A percentile compares a stretch with the other conserved stretches of the same genome.
Evolutionary conservation across 2,888 invertebrate genomes (phyloP).

Genomic region (Volucella zonaria): DNA sequence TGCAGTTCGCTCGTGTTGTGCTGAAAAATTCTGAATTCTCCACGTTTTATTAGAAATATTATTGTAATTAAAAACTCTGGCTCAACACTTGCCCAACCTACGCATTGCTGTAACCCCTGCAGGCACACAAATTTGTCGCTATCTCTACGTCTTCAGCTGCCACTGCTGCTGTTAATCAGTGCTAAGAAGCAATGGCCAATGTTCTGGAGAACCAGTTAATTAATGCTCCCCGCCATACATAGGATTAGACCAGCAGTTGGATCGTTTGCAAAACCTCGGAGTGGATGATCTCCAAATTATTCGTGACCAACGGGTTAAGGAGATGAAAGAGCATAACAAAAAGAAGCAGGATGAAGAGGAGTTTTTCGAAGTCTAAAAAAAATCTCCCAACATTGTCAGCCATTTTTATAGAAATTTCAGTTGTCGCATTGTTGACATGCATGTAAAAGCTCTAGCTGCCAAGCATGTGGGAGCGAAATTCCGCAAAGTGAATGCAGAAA

Average conservation of each 20-base stretch:
- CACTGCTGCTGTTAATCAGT: not conserved
- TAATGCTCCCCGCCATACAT: constrained; percentile 85
- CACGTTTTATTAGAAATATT: constrained; percentile 40
- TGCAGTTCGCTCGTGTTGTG: constrained; percentile 38
- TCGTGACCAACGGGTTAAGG: constrained; percentile 90
- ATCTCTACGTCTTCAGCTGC: not conserved
- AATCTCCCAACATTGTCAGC: constrained; percentile 93
- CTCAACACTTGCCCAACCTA: constrained; percentile 71
- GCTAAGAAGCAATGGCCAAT: constrained; percentile 84
- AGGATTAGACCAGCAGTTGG: constrained; percentile 94
- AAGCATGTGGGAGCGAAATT: constrained; percentile 91
- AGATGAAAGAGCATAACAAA: constrained; percentile 91
- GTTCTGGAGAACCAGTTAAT: too few species aligned
- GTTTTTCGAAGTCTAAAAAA: constrained; percentile 95
- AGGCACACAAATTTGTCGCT: constrained; percentile 33
- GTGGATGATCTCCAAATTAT: constrained; percentile 92
- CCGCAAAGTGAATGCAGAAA: constrained; percentile 93
- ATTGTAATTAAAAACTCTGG: constrained; percentile 39
- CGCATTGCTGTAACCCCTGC: constrained; percentile 61
- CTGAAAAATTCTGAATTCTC: constrained; percentile 35
- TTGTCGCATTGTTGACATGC: constrained; percentile 96
- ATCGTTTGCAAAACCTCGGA: constrained; percentile 92
- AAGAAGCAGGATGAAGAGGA: constrained; percentile 95
- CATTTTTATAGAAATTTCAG: constrained; percentile 95
- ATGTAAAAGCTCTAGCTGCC: constrained; percentile 91